These are phyloP conservation scores for Nannoperca obscura DNA, from an alignment of 2,797 vertebrate species.

Conservation along the genomic window DNA sequence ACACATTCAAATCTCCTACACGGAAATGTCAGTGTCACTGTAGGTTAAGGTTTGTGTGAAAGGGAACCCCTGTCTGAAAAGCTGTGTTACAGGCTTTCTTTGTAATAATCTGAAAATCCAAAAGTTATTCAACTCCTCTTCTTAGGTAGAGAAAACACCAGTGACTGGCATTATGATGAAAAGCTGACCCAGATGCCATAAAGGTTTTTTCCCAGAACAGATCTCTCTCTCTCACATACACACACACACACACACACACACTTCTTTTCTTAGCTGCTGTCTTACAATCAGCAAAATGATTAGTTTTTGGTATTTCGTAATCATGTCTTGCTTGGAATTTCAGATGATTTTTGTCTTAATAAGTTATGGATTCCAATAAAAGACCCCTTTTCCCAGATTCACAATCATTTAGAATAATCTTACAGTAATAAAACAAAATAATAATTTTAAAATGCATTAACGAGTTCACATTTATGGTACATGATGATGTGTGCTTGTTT, in stretches of 20 bases:
- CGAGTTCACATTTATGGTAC: not conserved
- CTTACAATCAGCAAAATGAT: not conserved
- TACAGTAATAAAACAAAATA: not conserved
- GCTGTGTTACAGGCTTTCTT: not conserved
- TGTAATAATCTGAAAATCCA: slow-evolving; percentile 10
- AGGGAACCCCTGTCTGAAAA: not conserved
- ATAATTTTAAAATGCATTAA: not conserved
- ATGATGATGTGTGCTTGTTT: not conserved
- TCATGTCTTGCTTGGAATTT: not conserved
- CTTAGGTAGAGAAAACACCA: not conserved
- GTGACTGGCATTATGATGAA: not conserved
- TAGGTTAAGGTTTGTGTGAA: not conserved
- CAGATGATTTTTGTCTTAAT: not conserved
- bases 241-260: not conserved
- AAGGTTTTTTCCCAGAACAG: slow-evolving; percentile 1
- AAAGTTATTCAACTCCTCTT: slow-evolving; percentile 6
- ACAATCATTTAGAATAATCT: not conserved
- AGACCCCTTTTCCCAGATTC: not conserved
- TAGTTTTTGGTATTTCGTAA: not conserved
- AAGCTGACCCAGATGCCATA: slow-evolving; percentile 16
- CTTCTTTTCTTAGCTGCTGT: slow-evolving; percentile 19
- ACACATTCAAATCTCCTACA: not conserved
- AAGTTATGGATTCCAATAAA: not conserved
- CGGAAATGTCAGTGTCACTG: not conserved
- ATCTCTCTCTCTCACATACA: not conserved